Evolutionary conservation across 2,797 vertebrate genomes (phyloP).

Genomic region (Labeo calbasu): DNA sequence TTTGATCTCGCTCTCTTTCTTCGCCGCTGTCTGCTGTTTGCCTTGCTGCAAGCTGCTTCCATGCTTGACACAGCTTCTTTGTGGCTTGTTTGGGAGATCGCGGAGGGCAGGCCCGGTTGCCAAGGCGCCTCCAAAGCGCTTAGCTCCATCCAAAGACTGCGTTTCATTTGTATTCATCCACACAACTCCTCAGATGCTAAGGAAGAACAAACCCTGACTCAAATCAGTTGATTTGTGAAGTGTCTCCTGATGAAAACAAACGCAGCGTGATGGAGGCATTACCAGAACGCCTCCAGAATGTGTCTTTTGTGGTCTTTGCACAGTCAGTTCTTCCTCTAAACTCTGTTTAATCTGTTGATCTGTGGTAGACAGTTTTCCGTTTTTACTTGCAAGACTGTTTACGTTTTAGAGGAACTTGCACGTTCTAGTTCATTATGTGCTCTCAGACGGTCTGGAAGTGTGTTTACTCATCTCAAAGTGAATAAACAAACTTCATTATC

Average conservation of each 20-base stretch:
- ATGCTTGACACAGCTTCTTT: constrained; percentile 41
- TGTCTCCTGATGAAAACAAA: neutral
- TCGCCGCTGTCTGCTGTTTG: constrained; percentile 12
- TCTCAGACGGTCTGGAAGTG: neutral
- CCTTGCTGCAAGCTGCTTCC: constrained; percentile 26
- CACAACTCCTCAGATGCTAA: neutral
- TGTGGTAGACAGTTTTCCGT: neutral
- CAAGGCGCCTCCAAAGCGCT: constrained; percentile 29
- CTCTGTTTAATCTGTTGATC: constrained; percentile 15
- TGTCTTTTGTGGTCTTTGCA: neutral
- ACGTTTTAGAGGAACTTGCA: neutral
- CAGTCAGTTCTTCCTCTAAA: neutral
- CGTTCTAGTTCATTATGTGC: neutral
- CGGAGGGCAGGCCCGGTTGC: constrained; percentile 44
- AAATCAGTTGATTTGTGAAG: neutral
- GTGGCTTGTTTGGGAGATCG: constrained; percentile 42
- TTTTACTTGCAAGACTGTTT: neutral
- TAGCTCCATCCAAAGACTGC: constrained; percentile 24
- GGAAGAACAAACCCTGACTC: constrained; percentile 4
- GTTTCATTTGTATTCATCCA: constrained; percentile 52
- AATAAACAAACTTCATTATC: neutral
- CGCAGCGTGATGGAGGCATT: neutral
- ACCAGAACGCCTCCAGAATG: neutral
- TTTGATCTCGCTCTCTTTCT: constrained; percentile 25
- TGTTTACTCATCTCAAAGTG: neutral